These are phyloP conservation scores for Spisula subtruncata DNA, from an alignment of 2,888 invertebrate species.

Conservation along the genomic window DNA sequence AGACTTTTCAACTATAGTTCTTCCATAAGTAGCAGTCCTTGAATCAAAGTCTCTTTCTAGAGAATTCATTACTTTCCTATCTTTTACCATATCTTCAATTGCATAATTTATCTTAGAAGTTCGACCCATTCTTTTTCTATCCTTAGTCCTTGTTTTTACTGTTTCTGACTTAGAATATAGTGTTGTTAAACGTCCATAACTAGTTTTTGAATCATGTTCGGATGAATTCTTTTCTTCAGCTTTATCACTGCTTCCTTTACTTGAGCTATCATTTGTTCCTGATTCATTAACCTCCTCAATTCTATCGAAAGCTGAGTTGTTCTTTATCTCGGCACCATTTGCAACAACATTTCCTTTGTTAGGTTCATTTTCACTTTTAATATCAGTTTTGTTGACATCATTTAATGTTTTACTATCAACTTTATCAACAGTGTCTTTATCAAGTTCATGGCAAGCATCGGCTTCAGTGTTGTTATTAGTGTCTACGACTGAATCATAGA, in stretches of 20 bases:
- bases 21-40: conserved; percentile 68
- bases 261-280: background rate
- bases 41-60: conserved; percentile 75
- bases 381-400: background rate
- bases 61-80: conserved; percentile 77
- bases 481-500: conserved; percentile 27
- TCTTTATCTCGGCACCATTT: conserved; percentile 3
- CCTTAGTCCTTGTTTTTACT: conserved; percentile 42
- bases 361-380: background rate
- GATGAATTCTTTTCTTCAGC: background rate
- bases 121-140: conserved; percentile 62
- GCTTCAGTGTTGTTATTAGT: conserved; percentile 45
- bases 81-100: conserved; percentile 76
- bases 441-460: conserved; percentile 30
- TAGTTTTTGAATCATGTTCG: conserved; percentile 58
- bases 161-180: conserved; percentile 58
- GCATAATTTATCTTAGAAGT: conserved; percentile 73
- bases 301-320: background rate
- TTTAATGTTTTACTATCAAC: background rate
- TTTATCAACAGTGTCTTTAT: no score
- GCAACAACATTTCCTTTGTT: background rate
- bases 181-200: conserved; percentile 67
- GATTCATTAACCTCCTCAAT: background rate
- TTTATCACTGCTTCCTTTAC: background rate
- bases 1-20: conserved; percentile 70